phyloP scores from a whole-genome alignment of 1,140 invertebrate genomes.

The Solen grandis region DNA sequence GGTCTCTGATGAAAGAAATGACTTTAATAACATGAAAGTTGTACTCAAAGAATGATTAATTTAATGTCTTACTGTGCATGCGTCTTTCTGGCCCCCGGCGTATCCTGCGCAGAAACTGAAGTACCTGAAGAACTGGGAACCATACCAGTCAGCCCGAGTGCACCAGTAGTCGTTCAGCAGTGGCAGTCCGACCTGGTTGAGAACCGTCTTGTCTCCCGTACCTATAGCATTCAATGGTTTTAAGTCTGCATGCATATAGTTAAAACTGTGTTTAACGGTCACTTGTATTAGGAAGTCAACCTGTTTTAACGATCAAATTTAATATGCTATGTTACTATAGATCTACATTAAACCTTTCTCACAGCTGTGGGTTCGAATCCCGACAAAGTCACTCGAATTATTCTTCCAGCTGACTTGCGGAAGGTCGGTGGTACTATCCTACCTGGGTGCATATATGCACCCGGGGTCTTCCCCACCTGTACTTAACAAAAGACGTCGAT shows the following conservation, averaged over 20 bases:
- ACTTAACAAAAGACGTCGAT: too few relatives aligned
- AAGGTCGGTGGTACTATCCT: too few relatives aligned
- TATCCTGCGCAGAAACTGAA: slow-evolving; percentile 74
- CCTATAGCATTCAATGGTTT: slow-evolving; percentile 53
- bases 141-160: slow-evolving; percentile 65
- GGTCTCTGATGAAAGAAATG: too few relatives aligned
- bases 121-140: slow-evolving; percentile 58
- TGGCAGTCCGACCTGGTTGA: slow-evolving; percentile 69
- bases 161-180: slow-evolving; percentile 66
- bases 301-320: neutral
- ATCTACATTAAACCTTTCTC: neutral
- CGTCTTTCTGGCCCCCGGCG: slow-evolving; percentile 63
- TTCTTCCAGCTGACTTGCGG: too few relatives aligned
- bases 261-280: neutral
- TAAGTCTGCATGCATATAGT: neutral
- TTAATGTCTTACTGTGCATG: slow-evolving; percentile 67
- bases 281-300: neutral
- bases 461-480: too few relatives aligned
- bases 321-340: neutral
- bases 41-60: too few relatives aligned
- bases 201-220: slow-evolving; percentile 51
- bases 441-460: too few relatives aligned
- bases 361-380: too few relatives aligned
- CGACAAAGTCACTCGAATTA: too few relatives aligned
- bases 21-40: too few relatives aligned